These are phyloP conservation scores for Phania funesta DNA, from an alignment of 2,888 invertebrate species.

Conservation along the genomic window DNA sequence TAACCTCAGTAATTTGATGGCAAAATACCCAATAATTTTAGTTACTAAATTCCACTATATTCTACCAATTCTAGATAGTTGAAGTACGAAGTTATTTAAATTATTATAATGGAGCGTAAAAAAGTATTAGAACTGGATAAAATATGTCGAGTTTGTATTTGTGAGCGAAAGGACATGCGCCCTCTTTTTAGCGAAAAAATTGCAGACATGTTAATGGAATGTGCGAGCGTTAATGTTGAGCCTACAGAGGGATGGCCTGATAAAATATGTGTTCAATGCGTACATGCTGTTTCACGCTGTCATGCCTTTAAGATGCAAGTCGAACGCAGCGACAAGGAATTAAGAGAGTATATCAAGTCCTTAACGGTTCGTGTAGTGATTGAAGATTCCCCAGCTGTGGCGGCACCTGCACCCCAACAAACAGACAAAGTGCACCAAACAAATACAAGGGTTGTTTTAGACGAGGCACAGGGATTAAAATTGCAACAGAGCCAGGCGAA, in stretches of 20 bases:
- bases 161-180: conserved; percentile 85
- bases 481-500: conserved; percentile 60
- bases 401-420: conserved; percentile 49
- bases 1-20: not conserved
- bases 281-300: conserved; percentile 84
- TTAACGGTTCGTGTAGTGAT: conserved; percentile 78
- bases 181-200: conserved; percentile 85
- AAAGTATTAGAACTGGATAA: conserved; percentile 82
- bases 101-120: conserved; percentile 76
- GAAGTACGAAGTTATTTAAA: conserved; percentile 19
- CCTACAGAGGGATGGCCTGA: conserved; percentile 83
- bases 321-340: conserved; percentile 83
- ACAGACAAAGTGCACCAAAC: conserved; percentile 59
- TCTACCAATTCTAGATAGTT: not conserved
- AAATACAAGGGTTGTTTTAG: conserved; percentile 46
- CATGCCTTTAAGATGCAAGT: conserved; percentile 84
- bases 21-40: not conserved
- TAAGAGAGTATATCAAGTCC: conserved; percentile 81
- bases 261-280: conserved; percentile 84
- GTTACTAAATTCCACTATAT: not conserved
- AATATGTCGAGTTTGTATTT: conserved; percentile 84
- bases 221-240: conserved; percentile 83
- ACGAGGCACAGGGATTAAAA: conserved; percentile 69
- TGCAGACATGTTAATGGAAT: conserved; percentile 85
- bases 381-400: conserved; percentile 73